Evolutionary conservation across 2,113 vertebrate species (phyloP), one percentile per base, ranked within the genome.

Genomic region (Neolamprologus cancellatus): DNA sequence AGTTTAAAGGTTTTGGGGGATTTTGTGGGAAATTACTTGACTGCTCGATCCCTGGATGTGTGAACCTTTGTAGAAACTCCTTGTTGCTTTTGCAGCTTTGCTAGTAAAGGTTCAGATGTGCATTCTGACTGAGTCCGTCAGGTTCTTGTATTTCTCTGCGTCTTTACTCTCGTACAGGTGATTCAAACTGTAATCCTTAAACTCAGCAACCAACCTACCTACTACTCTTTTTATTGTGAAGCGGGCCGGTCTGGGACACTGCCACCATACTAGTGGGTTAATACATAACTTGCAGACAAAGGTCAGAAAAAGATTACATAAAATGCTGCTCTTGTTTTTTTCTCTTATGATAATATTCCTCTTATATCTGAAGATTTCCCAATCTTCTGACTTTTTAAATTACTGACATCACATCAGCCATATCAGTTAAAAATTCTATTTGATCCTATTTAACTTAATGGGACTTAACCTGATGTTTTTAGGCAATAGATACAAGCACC

Each of bases 81-180:
- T 61, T 12, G 30, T 34, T 61, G 30, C 30, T 61, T 61, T 61
- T 34, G 17, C 57, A 61, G 57, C 30, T 61, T 61, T 61, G 57
- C 30, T 34, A 61, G 30, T 61, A 61, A 61, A 61, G 4, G 2
- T 61, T 61, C 30, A 12, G 4, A 61, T 61, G 57, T 61, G 30
- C 9, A 0, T 61, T 61, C 57, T 0, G 8, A 61, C 28, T 32
- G 57, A 32, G 57, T 34, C 15, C 0, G 5, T 61, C 1, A 18
- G 18, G 5, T 32, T 61, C 23, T 57, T 28, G 7, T 3, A 57
- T 57, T 57, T 57, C 13, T 57, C 57, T 61, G 57, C 15, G 1
- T 34, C 2, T 61, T 61, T 61, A 61, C 28, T 18, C 57, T 18
- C 5, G 5, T 34, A 61, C 57, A 61, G 30, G 57, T 61, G 30